phyloP scores from a whole-genome alignment of 2,888 invertebrate species.

The Chymomyza caudatula region DNA sequence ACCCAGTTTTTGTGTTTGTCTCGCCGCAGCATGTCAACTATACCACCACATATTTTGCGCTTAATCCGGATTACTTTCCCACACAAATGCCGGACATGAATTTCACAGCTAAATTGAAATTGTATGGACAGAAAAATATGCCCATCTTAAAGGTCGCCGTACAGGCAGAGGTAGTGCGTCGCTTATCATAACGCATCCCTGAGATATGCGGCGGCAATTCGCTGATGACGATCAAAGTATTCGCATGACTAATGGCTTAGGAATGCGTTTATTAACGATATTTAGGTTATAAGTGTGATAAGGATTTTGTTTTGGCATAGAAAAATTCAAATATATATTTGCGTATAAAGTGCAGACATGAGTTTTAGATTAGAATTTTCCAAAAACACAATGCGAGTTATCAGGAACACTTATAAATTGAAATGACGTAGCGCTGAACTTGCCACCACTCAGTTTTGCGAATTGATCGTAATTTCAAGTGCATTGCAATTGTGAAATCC shows the following conservation, averaged over 20 bases:
- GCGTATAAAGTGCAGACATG: slow-evolving; percentile 23
- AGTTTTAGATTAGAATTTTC: slow-evolving; percentile 22
- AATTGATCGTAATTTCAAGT: background rate
- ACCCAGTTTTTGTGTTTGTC: slow-evolving; percentile 6
- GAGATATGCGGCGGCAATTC: background rate
- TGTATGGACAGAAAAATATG: slow-evolving; percentile 25
- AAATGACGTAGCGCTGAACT: background rate
- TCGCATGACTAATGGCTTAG: slow-evolving; percentile 33
- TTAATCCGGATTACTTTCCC: slow-evolving; percentile 49
- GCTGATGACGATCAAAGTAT: background rate
- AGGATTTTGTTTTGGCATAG: slow-evolving; percentile 33
- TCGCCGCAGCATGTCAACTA: slow-evolving; percentile 45
- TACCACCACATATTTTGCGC: slow-evolving; percentile 35
- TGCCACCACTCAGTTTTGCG: no score
- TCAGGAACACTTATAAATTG: slow-evolving; percentile 1
- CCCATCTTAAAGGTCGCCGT: slow-evolving; percentile 25
- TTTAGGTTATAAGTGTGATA: slow-evolving; percentile 22
- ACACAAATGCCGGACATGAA: slow-evolving; percentile 47
- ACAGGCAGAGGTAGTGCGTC: slow-evolving; percentile 34
- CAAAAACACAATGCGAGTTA: slow-evolving; percentile 5
- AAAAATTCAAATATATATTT: slow-evolving; percentile 25
- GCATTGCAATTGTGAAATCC: background rate
- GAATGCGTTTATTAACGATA: slow-evolving; percentile 31
- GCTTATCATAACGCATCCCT: slow-evolving; percentile 11
- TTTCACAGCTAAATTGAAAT: slow-evolving; percentile 31